Evolutionary conservation across 2,888 invertebrate species (phyloP).

Genomic region (Drosophila suboccidentalis): DNA sequence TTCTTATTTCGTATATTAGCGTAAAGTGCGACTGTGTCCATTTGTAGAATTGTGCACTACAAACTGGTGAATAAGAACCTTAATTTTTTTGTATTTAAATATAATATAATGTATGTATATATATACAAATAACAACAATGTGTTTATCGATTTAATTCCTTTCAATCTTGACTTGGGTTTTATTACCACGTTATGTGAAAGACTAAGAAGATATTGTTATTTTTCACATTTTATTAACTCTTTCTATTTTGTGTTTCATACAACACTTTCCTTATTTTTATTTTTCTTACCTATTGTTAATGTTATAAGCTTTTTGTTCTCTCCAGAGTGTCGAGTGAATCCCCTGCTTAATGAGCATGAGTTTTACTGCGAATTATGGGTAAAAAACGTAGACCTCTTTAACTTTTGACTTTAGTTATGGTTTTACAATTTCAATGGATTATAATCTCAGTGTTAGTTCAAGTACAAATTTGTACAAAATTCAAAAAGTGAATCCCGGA

Average conservation of each 20-base stretch:
- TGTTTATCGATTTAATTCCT: neutral
- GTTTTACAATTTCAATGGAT: neutral
- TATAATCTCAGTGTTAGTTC: neutral
- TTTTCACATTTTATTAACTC: neutral
- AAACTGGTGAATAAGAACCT: conserved; percentile 21
- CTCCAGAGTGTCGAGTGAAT: neutral
- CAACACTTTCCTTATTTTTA: neutral
- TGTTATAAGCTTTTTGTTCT: neutral
- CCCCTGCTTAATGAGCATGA: neutral
- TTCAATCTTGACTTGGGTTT: neutral
- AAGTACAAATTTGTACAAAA: too few species aligned
- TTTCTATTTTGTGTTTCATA: neutral
- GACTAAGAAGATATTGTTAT: neutral
- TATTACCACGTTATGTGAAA: too few species aligned
- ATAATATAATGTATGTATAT: conserved; percentile 49
- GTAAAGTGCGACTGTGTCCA: conserved; percentile 21
- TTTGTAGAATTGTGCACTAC: conserved; percentile 27
- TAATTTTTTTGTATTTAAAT: conserved; percentile 39
- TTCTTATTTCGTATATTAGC: conserved; percentile 16
- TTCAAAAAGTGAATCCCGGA: neutral
- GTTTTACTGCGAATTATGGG: neutral
- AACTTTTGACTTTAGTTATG: neutral
- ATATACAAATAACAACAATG: conserved; percentile 36
- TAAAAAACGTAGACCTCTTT: neutral
- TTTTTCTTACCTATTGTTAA: neutral